Evolutionary conservation across 2,113 vertebrate species (phyloP), one percentile per base, ranked within the genome.

Genomic region (Notarius lentiginosus): DNA sequence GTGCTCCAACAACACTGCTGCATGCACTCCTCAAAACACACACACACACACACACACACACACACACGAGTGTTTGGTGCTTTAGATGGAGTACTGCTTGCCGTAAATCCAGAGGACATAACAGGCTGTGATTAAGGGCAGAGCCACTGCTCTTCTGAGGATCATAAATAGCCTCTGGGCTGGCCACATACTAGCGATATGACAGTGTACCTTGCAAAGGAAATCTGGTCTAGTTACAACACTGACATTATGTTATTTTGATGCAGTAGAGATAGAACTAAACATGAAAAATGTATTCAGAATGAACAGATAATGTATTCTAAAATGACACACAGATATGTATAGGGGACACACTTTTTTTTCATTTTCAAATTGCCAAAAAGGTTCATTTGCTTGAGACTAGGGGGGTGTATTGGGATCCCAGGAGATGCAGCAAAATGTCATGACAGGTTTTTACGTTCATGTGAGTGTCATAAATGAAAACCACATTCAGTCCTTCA

Each of bases 121-220:
- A 88, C 87, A 93, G 90, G 91, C 86, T 68, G 86, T 90, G 90
- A 91, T 93, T 93, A 93, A 93, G 91, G 91, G 90, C 88, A 86
- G 79, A 89, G 90, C 85, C 91, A 66, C 53, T 49, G 34, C 68
- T 91, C 91, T 79, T 87, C 89, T 84, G 60, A 80, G 63, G 86
- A 90, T 90, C 92, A 66, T 91, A 95, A 95, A 96, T 93, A 94
- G 91, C 83, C 91, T 14, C 34, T 20, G 88, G 92, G 92, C 89
- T 92, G 92, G 91, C 88, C 87, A 86, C 90, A 88, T 91, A 93
- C 90, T 55, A 55, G 47, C 0, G 8, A 55, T 83, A 55, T 70
- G 82, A 83, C 65, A 53, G 82, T 30, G 55, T 55, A 56, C 17
- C 65, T 53, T 55, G 49, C 82, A 55, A 55, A 70, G 49, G 34